These are phyloP conservation scores for Chaenodraco wilsoni DNA, from an alignment of 2,797 vertebrate species.

Conservation along the genomic window DNA sequence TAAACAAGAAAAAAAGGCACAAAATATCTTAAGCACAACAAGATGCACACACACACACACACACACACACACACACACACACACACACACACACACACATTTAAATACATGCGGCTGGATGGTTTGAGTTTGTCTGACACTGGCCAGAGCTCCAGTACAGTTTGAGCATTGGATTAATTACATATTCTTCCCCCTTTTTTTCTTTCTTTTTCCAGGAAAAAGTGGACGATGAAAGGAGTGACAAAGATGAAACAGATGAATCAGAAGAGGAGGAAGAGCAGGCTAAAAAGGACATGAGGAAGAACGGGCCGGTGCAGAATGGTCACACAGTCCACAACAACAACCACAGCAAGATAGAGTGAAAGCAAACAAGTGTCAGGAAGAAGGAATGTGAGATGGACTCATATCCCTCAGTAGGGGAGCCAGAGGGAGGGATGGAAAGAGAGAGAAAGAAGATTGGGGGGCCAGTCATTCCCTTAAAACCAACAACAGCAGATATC, in stretches of 20 bases:
- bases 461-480: conserved; percentile 38
- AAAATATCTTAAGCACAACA: not conserved
- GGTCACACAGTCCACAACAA: conserved; percentile 89
- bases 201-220: conserved; percentile 76
- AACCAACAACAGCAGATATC: conserved; percentile 59
- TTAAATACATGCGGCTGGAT: conserved; percentile 2
- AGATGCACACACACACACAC: not conserved
- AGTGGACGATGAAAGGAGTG: conserved; percentile 93
- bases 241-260: conserved; percentile 91
- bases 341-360: conserved; percentile 91
- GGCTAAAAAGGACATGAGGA: conserved; percentile 67
- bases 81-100: not conserved
- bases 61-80: not conserved
- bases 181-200: not conserved
- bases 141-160: conserved; percentile 17
- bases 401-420: conserved; percentile 56
- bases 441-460: conserved; percentile 32
- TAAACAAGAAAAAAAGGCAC: no score
- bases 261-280: conserved; percentile 75
- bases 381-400: conserved; percentile 52
- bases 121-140: conserved; percentile 9
- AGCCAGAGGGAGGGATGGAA: conserved; percentile 35
- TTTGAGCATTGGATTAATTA: conserved; percentile 25
- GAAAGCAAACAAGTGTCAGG: conserved; percentile 65
- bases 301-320: conserved; percentile 87